These are phyloP conservation scores for Sander lucioperca DNA, from an alignment of 2,113 vertebrate species.

Conservation along the genomic window DNA sequence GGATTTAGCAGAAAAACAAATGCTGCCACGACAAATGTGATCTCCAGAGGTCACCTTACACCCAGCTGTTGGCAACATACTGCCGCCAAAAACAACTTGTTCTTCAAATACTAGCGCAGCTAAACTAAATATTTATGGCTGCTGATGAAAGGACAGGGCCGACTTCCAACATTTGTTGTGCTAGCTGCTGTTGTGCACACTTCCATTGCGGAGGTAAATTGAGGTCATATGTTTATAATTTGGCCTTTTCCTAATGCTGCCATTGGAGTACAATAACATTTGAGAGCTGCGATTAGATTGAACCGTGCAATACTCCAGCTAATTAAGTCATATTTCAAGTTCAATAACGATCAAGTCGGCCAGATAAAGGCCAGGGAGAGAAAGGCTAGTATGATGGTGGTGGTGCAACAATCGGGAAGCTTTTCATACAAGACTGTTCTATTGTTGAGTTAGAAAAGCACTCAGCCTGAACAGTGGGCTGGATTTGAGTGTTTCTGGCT, in stretches of 20 bases:
- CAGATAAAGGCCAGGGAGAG: slow-evolving; percentile 74
- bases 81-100: slow-evolving; percentile 53
- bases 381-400: slow-evolving; percentile 15
- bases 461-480: slow-evolving; percentile 7
- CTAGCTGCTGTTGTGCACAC: slow-evolving; percentile 44
- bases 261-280: slow-evolving; percentile 77
- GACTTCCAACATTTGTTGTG: slow-evolving; percentile 50
- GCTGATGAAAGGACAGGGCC: slow-evolving; percentile 46
- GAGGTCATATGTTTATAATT: slow-evolving; percentile 70
- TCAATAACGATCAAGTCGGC: slow-evolving; percentile 76
- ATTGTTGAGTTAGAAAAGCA: slow-evolving; percentile 28
- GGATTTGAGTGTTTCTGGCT: slow-evolving; percentile 27
- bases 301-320: slow-evolving; percentile 63
- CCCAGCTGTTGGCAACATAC: slow-evolving; percentile 37
- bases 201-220: slow-evolving; percentile 54
- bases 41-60: slow-evolving; percentile 54
- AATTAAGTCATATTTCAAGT: slow-evolving; percentile 84
- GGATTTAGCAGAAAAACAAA: slow-evolving; percentile 14
- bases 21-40: slow-evolving; percentile 32
- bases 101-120: slow-evolving; percentile 44
- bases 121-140: slow-evolving; percentile 63
- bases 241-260: slow-evolving; percentile 77
- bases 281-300: slow-evolving; percentile 76
- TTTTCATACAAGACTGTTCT: slow-evolving; percentile 30
- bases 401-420: slow-evolving; percentile 35